Base-by-base conservation (phyloP, 35 echinoderm and acorn worm species). In the Lytechinus pictus region DNA sequence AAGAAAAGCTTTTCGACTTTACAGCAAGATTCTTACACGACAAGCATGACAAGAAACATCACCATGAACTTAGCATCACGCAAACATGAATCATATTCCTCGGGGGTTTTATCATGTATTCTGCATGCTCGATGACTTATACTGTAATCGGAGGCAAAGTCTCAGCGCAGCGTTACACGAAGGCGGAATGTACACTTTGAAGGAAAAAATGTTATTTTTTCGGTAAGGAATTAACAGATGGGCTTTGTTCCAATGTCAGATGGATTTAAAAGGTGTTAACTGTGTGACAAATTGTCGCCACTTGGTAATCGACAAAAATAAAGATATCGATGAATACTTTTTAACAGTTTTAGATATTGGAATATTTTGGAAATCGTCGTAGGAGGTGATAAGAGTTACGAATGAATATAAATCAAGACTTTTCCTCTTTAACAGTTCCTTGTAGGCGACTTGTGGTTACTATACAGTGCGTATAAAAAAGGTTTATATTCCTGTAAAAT, bases 221-320 rank as follows among this genome's bases (percentile, higher is more conserved):
- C 66, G 66, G 66, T 6, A 24, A 1, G 0, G 66, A 79, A 79
- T 79, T 79, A 79, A 79, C 19, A 79, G 66, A 79, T 79, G 4
- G 66, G 66, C 66, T 79, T 79, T 79, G 66, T 79, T 79, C 66
- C 66, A 79, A 79, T 79, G 66, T 79, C 66, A 79, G n/a, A 14
- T 16, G n/a, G 66, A 79, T 79, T 79, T 79, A 79, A 79, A 79
- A 79, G 66, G 66, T 79, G 66, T 79, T 79, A 79, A 79, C 14
- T 79, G 66, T 24, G 66, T 79, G 66, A 79, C 66, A 79, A 79
- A 79, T 24, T 24, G 66, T 79, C 66, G 66, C 66, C 66, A 79
- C 14, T 79, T 79, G 66, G 4, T 79, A 24, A 79, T 79, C 66
- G 56, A 58, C 19, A 71, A 24, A n/a, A 44, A 44, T 44, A 44